A percentile compares a stretch with the other conserved stretches of the same genome.
Evolutionary conservation across 2,888 invertebrate species (phyloP).

Genomic region (Cremastinae sp.): DNA sequence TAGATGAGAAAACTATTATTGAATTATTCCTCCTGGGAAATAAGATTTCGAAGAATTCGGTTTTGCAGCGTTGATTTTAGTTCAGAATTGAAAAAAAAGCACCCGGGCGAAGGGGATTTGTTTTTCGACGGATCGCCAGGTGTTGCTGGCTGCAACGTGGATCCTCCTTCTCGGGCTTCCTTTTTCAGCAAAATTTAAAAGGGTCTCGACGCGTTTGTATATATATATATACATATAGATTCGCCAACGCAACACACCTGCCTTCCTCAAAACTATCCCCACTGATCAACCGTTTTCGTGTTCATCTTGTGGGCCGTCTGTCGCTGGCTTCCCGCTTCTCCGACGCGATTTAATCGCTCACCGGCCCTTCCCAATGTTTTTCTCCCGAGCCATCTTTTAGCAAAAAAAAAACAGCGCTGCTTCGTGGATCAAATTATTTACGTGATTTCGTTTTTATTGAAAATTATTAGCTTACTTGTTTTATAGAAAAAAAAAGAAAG

Average conservation of each 20-base stretch:
- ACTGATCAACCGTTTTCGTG: slow-evolving; percentile 39
- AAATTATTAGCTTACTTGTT: too few relatives aligned
- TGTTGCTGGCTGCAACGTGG: slow-evolving; percentile 56
- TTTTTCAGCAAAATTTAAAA: slow-evolving; percentile 60
- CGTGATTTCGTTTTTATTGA: too few relatives aligned
- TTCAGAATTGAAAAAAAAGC: slow-evolving; percentile 13
- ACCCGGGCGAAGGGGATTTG: slow-evolving; percentile 24
- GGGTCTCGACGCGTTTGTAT: slow-evolving; percentile 30
- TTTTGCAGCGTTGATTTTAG: neutral
- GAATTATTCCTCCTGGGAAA: too few relatives aligned
- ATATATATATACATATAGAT: slow-evolving; percentile 10
- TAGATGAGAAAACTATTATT: neutral
- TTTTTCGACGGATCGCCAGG: slow-evolving; percentile 55
- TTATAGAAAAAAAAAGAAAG: too few relatives aligned
- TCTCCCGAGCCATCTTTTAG: neutral
- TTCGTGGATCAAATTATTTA: too few relatives aligned
- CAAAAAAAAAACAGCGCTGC: too few relatives aligned
- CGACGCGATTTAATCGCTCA: slow-evolving; percentile 34
- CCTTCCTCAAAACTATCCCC: slow-evolving; percentile 58
- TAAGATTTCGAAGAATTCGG: neutral
- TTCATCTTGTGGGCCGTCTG: slow-evolving; percentile 24
- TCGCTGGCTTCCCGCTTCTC: slow-evolving; percentile 25
- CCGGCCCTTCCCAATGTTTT: slow-evolving; percentile 11
- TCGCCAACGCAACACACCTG: slow-evolving; percentile 63
- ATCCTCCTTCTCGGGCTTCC: slow-evolving; percentile 53